These are phyloP conservation scores for Maconellicoccus hirsutus DNA, from an alignment of 1,140 invertebrate species.

Conservation along the genomic window DNA sequence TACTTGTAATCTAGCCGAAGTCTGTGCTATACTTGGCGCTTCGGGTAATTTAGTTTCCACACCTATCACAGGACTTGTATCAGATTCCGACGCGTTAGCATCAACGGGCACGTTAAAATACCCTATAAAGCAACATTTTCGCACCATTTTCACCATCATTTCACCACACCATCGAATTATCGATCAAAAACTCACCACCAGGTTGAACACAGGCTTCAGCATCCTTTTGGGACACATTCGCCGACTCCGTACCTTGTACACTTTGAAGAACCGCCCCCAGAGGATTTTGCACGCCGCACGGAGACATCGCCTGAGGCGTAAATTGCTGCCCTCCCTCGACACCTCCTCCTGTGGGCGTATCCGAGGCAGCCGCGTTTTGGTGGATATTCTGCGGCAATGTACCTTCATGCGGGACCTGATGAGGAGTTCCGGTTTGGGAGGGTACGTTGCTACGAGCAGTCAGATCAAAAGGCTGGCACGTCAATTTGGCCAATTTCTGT, in stretches of 20 bases:
- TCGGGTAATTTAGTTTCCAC: no score
- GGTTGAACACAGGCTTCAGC: neutral
- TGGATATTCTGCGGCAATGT: neutral
- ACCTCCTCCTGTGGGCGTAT: neutral
- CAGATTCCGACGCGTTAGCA: no score
- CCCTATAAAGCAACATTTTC: no score
- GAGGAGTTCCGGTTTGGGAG: conserved; percentile 3
- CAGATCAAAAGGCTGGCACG: neutral
- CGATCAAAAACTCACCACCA: neutral
- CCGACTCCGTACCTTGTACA: neutral
- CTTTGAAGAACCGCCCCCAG: neutral
- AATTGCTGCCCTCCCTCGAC: neutral
- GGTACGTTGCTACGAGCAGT: neutral
- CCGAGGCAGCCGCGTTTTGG: neutral
- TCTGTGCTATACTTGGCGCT: no score
- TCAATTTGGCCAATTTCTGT: conserved; percentile 8
- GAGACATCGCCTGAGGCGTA: neutral
- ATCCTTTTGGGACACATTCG: neutral
- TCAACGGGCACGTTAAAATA: no score
- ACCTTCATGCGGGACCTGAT: neutral
- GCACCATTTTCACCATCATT: no score
- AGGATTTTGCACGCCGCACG: neutral
- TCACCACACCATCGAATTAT: neutral
- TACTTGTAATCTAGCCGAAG: no score
- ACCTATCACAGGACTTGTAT: no score